Evolutionary conservation across 2,113 vertebrate species (phyloP).

Genomic region (Ictalurus punctatus): DNA sequence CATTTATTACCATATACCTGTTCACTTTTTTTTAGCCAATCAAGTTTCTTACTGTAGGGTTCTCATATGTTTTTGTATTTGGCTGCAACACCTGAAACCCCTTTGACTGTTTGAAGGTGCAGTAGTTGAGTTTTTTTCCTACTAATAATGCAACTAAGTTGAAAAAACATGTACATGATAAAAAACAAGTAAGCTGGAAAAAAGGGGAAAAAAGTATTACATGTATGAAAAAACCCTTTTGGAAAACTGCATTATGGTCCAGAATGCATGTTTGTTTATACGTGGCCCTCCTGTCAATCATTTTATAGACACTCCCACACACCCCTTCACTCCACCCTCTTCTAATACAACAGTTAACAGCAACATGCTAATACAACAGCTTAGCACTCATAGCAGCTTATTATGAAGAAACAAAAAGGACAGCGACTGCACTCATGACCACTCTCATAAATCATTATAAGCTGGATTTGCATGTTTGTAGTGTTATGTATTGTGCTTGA

Average conservation of each 20-base stretch:
- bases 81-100: not conserved
- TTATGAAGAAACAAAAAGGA: not conserved
- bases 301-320: not conserved
- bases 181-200: not conserved
- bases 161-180: not conserved
- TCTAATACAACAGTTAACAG: not conserved
- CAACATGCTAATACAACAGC: not conserved
- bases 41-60: not conserved
- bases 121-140: not conserved
- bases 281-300: not conserved
- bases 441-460: too few relatives aligned
- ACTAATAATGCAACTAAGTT: not conserved
- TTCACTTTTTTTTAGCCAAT: not conserved
- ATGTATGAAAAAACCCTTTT: not conserved
- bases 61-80: not conserved
- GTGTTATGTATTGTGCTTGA: too few relatives aligned
- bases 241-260: not conserved
- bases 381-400: not conserved
- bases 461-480: too few relatives aligned
- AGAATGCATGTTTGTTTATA: not conserved
- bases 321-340: not conserved
- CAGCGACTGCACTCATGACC: too few relatives aligned
- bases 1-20: too few relatives aligned
- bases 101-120: not conserved
- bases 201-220: not conserved